Base-by-base conservation (phyloP, 2,113 vertebrate species). In the Centrocercus urophasianus region DNA sequence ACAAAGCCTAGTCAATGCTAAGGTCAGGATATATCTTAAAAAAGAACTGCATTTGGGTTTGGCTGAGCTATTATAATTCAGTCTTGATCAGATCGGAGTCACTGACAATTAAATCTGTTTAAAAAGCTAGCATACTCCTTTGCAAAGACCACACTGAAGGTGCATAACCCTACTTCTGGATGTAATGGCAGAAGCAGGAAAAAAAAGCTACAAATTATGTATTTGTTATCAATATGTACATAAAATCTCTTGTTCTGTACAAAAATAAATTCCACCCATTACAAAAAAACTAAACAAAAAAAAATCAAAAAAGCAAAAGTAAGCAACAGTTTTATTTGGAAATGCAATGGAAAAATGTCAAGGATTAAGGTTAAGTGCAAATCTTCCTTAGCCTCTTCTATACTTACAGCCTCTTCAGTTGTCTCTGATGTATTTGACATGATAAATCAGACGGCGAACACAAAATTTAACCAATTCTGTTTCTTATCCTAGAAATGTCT, bases 31-130 rank as follows among this genome's bases (percentile, higher is more conserved):
- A 47, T 18, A 2, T 89, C 28, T 7, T 3, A 85, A 72, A 70
- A 75, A 12, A 10, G 8, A 11, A 32, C 19, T n/a, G 8, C 4
- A 47, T 76, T 73, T 81, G 12, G 4, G 2, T 2, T 84, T 86
- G 36, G 6, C 20, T 70, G 25, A 52, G 24, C 15, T 64, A 27
- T 45, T 40, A 34, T 0, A 3, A 24, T 57, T 52, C 0, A 0
- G 3, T 64, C 43, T 83, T 83, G 32, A 57, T 69, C n/a, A 75
- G 57, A 40, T 9, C 24, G 15, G 19, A 43, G 54, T 38, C 27
- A 59, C 8, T 45, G n/a, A 59, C 34, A 87, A 13, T 13, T 74
- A 13, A 40, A 8, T 57, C 40, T 84, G 25, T 30, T 84, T 65
- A 45, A 27, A 84, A 81, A 78, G 9, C 18, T 22, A 72, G 2